Evolutionary conservation across 53 echinoderm and acorn worm genomes (phyloP).

Genomic region (Paracentrotus lividus): DNA sequence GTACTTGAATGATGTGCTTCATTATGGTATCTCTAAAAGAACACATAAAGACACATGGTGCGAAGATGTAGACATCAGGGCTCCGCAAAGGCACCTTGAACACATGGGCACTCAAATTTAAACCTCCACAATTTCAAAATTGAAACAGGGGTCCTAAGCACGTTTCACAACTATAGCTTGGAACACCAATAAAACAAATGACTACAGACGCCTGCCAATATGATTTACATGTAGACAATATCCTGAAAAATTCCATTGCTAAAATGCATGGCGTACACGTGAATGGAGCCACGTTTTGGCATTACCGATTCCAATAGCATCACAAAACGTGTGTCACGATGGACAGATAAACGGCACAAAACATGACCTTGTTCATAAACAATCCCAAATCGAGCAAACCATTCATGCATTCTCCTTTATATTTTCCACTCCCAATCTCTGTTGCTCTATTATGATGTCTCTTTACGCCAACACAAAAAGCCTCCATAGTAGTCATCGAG

Average conservation of each 20-base stretch:
- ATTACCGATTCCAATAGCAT: neutral
- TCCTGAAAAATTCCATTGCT: neutral
- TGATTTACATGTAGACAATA: neutral
- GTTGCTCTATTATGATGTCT: neutral
- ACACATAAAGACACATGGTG: neutral
- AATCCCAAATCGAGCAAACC: neutral
- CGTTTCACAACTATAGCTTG: no score
- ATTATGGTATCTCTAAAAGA: neutral
- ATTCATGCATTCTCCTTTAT: neutral
- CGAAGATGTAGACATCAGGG: no score
- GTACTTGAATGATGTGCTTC: slow-evolving; percentile 25
- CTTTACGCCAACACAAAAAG: neutral
- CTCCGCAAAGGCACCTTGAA: neutral
- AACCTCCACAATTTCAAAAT: no score
- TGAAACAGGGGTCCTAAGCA: no score
- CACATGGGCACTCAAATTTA: no score
- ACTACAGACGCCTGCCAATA: no score
- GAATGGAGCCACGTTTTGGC: neutral
- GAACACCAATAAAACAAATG: no score
- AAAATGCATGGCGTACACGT: neutral
- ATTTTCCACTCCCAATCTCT: neutral
- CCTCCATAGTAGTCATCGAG: neutral
- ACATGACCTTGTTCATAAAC: slow-evolving; percentile 34
- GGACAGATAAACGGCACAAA: neutral
- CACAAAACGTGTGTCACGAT: neutral